Evolutionary conservation across 1,140 invertebrate genomes (phyloP), one percentile per base, ranked within the genome.

Genomic region (Epicauta chinensis): DNA sequence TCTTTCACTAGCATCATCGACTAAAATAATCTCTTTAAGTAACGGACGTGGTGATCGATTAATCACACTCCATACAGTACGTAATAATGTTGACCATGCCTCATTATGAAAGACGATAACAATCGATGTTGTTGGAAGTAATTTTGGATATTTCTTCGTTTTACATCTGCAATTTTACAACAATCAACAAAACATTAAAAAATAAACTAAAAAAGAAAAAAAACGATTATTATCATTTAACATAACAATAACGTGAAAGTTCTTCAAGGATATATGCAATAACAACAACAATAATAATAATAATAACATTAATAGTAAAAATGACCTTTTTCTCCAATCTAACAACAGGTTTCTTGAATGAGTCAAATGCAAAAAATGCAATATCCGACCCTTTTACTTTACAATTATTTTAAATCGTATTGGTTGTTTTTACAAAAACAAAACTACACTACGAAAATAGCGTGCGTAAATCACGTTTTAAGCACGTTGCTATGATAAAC

Each of bases 41-140:
- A 96, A 71, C 0, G 85, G 76, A 44, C 78, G 73, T 0, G 93
- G 94, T 3, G 93, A 97, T 16, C 93, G 77, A 72, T 94, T 93
- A 51, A 97, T 97, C 13, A 93, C 93, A 67, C 92, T 96, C 87
- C 93, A 93, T n/a, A 97, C 88, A 1, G 93, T 97, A 39, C 94
- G 77, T 16, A 97, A 75, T 2, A 98, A 73, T 0, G 94, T 98
- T n/a, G 90, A 88, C 93, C 93, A 97, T 0, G 94, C 94, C 72
- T 97, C 94, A 70, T 98, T 98, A 73, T 98, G 95, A 74, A 97
- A 97, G 31, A 97, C 95, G 60, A 97, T 94, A 12, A 97, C 91
- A 61, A 97, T 90, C 66, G 88, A 92, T 12, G 93, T 96, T 16
- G 88, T 82, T 3, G 92, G 91, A 63, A 95, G 74, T 53, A 86